phyloP scores from a whole-genome alignment of 1,140 invertebrate species.

The Gryllus bimaculatus region DNA sequence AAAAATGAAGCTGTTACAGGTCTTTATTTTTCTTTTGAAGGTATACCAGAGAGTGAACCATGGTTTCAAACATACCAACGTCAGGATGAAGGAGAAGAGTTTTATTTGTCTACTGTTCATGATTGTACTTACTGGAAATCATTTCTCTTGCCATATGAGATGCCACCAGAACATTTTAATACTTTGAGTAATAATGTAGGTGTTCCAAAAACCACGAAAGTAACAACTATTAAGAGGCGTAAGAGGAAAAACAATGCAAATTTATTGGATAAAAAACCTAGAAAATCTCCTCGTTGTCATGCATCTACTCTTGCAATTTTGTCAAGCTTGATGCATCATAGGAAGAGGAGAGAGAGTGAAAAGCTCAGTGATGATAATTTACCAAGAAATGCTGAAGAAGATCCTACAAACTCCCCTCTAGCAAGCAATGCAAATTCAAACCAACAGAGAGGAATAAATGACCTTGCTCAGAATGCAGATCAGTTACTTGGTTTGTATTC shows the following conservation, averaged over 20 bases:
- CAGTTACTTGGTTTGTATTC: neutral
- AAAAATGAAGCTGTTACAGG: conserved; percentile 8
- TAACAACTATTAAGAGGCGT: conserved; percentile 20
- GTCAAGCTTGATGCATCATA: conserved; percentile 50
- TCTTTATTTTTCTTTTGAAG: conserved; percentile 60
- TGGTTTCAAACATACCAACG: conserved; percentile 70
- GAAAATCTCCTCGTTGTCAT: conserved; percentile 77
- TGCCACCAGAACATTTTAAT: conserved; percentile 48
- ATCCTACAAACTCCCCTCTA: neutral
- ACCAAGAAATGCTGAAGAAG: neutral
- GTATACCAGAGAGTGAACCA: conserved; percentile 55
- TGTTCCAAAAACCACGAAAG: conserved; percentile 22
- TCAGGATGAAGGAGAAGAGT: conserved; percentile 58
- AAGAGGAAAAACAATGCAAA: conserved; percentile 35
- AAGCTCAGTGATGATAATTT: conserved; percentile 33
- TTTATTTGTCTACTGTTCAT: conserved; percentile 33
- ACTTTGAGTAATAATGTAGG: conserved; percentile 32
- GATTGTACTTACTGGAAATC: conserved; percentile 40
- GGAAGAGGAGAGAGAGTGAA: conserved; percentile 28
- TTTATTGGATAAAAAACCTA: conserved; percentile 47
- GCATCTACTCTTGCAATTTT: conserved; percentile 74
- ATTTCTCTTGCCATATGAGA: conserved; percentile 66
- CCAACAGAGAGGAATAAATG: neutral
- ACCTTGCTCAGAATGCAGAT: conserved; percentile 10
- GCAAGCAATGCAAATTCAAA: neutral